Conservation (phyloP, 2,113 vertebrate species). For the Oryzias celebensis region DNA sequence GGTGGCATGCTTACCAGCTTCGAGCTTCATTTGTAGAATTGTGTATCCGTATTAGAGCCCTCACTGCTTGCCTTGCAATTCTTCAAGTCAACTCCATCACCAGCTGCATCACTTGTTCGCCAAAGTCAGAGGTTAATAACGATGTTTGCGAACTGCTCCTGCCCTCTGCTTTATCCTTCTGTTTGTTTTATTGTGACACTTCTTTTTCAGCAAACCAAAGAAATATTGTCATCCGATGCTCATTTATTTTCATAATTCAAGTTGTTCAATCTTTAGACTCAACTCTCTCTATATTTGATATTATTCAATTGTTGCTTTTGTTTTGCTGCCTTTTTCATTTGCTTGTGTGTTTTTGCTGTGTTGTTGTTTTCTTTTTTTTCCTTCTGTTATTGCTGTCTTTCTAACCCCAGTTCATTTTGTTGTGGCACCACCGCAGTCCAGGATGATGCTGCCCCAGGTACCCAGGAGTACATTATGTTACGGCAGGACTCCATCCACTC, state of each 20-base stretch:
- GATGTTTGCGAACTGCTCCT: conserved; percentile 23
- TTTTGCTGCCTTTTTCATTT: conserved; percentile 56
- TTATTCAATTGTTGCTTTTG: conserved; percentile 16
- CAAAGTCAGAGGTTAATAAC: conserved; percentile 27
- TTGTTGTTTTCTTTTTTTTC: conserved; percentile 52
- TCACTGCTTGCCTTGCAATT: conserved; percentile 43
- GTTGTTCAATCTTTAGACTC: conserved; percentile 37
- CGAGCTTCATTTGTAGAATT: neutral
- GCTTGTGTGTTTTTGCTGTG: conserved; percentile 51
- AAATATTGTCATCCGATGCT: conserved; percentile 20
- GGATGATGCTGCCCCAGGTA: conserved; percentile 99
- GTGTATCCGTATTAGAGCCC: conserved; percentile 1
- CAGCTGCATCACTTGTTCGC: conserved; percentile 13
- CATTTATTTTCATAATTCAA: conserved; percentile 43
- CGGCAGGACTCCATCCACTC: conserved; percentile 99
- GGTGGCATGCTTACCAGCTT: conserved; percentile 9
- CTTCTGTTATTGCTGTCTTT: conserved; percentile 57
- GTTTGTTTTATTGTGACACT: conserved; percentile 44
- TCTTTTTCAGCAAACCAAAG: conserved; percentile 42
- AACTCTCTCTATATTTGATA: conserved; percentile 15
- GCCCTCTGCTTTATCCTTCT: neutral
- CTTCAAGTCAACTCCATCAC: conserved; percentile 1
- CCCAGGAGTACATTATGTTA: conserved; percentile 99
- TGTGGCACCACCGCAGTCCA: conserved; percentile 96
- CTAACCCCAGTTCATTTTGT: conserved; percentile 98